Conservation (phyloP, 2,888 invertebrate genomes). For the Spodoptera exigua region DNA sequence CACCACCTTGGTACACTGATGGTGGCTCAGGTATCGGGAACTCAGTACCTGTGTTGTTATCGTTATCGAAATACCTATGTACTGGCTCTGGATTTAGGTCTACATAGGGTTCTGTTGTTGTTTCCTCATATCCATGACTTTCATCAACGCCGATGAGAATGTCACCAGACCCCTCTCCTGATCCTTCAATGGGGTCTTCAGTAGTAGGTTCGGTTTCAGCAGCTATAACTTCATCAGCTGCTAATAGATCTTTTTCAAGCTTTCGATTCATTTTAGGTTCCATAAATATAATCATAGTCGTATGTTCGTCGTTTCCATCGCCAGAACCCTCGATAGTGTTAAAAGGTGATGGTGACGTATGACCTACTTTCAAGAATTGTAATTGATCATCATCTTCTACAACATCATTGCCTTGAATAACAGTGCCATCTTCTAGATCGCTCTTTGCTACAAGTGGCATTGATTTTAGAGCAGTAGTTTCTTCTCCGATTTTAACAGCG, state of each 20-base stretch:
- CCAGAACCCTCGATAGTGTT: slow-evolving; percentile 76
- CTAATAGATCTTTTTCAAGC: slow-evolving; percentile 60
- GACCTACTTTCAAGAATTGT: slow-evolving; percentile 79
- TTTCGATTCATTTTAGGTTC: slow-evolving; percentile 64
- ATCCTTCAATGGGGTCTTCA: slow-evolving; percentile 77
- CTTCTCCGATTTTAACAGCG: slow-evolving; percentile 76
- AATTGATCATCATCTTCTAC: slow-evolving; percentile 81
- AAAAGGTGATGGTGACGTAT: slow-evolving; percentile 63
- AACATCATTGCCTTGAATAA: slow-evolving; percentile 71
- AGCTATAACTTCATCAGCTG: slow-evolving; percentile 70
- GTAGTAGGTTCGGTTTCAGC: slow-evolving; percentile 70
- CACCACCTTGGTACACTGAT: slow-evolving; percentile 75
- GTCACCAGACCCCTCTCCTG: slow-evolving; percentile 81
- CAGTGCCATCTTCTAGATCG: slow-evolving; percentile 81
- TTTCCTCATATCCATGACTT: slow-evolving; percentile 40
- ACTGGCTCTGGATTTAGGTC: slow-evolving; percentile 74
- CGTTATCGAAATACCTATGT: slow-evolving; percentile 68
- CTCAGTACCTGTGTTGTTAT: slow-evolving; percentile 74
- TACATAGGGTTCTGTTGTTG: slow-evolving; percentile 68
- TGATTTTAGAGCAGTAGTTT: slow-evolving; percentile 80
- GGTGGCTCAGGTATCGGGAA: slow-evolving; percentile 74
- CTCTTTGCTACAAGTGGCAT: slow-evolving; percentile 75
- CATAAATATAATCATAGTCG: slow-evolving; percentile 77
- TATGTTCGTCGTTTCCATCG: slow-evolving; percentile 80
- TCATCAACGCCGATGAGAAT: slow-evolving; percentile 44